These are phyloP conservation scores for Podarcis cretensis DNA, from an alignment of 2,113 vertebrate genomes.

Conservation along the genomic window DNA sequence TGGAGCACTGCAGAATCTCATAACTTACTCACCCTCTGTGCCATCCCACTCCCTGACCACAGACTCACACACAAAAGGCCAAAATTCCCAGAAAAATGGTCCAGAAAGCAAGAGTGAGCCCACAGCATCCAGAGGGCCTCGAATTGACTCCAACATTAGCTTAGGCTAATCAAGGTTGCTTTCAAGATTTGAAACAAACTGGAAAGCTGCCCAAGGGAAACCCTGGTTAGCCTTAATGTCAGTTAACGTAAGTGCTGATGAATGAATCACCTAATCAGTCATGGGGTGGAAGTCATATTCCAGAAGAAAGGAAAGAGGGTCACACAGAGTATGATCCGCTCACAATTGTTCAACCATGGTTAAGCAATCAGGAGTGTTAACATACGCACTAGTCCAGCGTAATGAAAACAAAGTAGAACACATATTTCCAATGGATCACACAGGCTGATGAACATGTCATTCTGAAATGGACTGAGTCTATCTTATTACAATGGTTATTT, in stretches of 20 bases:
- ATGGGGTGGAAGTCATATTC: not conserved
- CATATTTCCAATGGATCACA: not conserved
- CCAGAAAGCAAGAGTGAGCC: too few relatives aligned
- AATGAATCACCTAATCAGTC: not conserved
- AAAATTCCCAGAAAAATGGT: too few relatives aligned
- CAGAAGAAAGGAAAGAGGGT: not conserved
- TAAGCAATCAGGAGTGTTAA: not conserved
- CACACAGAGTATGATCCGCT: not conserved
- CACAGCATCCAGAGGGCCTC: too few relatives aligned
- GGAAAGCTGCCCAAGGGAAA: not conserved
- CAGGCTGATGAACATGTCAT: not conserved
- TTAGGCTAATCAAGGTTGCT: not conserved
- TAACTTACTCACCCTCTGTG: too few relatives aligned
- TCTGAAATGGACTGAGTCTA: not conserved
- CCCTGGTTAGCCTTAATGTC: not conserved
- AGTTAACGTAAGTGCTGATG: not conserved
- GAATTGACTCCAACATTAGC: not conserved
- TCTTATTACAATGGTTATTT: not conserved
- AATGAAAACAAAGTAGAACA: not conserved
- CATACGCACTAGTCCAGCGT: not conserved
- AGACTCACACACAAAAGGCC: too few relatives aligned
- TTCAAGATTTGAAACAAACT: not conserved
- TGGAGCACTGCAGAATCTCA: too few relatives aligned
- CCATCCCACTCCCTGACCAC: too few relatives aligned
- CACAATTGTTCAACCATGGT: not conserved